Base-by-base conservation (phyloP, 2,113 vertebrate genomes). In the Diadophis punctatus region DNA sequence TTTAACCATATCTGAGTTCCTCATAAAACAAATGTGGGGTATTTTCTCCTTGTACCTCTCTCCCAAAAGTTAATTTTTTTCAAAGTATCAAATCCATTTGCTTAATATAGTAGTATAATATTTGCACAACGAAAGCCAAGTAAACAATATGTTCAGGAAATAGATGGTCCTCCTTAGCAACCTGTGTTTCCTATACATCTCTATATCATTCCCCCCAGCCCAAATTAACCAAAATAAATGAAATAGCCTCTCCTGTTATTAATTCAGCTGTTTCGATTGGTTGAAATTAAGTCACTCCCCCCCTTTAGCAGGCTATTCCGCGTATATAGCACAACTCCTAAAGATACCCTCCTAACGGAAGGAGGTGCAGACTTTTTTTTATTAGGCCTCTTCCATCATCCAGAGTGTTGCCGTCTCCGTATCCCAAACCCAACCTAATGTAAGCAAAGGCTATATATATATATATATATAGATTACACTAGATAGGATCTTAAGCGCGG, bases 61-160 rank as follows among this genome's bases (percentile, higher is more conserved):
- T 20, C 34, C 34, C 74, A 3, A 43, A 80, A 80, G 18, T 51
- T 43, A 22, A 3, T 43, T 53, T 34, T 27, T 60, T 27, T 27
- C 90, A 92, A 8, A 63, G 27, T 25, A 90, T 0, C 0, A 1
- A 39, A 74, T n/a, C 87, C 90, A 27, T 89, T 11, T 90, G 91
- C 92, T 30, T 34, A 87, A 93, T 58, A 92, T 90, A 95, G 20
- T 11, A 0, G 0, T 12, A 8, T 14, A 23, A 68, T 1, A n/a
- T 12, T 43, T n/a, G 23, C 0, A 18, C 1, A 20, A 30, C 1
- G 16, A 12, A 0, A 20, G 46, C 3, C 0, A 1, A 46, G 4
- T 53, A 46, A 74, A 48, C 48, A n/a, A 4, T 80, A 55, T 4
- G 6, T 51, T 49, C 22, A 12, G 85, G 46, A 30, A 49, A 49